phyloP scores from a whole-genome alignment of 2,888 invertebrate species.

The Gasteruption jaculator region DNA sequence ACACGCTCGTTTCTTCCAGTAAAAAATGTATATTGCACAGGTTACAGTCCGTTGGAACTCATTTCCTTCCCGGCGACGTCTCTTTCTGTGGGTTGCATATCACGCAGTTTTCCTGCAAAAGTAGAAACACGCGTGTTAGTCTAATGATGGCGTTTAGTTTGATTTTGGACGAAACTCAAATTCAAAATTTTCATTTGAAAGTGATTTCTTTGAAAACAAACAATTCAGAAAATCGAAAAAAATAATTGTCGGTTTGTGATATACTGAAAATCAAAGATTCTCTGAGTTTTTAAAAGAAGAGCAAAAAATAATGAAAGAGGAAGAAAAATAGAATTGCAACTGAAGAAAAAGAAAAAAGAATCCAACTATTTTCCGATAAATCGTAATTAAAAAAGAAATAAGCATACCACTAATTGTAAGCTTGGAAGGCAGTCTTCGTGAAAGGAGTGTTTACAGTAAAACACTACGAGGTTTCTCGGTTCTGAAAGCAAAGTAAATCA shows the following conservation, averaged over 20 bases:
- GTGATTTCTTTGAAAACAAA: too few relatives aligned
- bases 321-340: slow-evolving; percentile 1
- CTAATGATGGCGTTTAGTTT: too few relatives aligned
- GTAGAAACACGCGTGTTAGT: too few relatives aligned
- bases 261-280: too few relatives aligned
- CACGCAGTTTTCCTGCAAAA: slow-evolving; percentile 56
- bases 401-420: slow-evolving; percentile 42
- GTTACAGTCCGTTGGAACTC: too few relatives aligned
- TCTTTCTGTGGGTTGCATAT: slow-evolving; percentile 54
- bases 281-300: too few relatives aligned
- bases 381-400: background rate
- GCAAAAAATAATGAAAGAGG: background rate
- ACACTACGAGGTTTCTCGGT: slow-evolving; percentile 71
- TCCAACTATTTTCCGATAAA: background rate
- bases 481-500: slow-evolving; percentile 54
- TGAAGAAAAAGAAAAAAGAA: background rate
- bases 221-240: too few relatives aligned
- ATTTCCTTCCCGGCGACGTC: slow-evolving; percentile 32
- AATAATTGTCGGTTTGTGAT: too few relatives aligned
- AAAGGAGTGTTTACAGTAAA: slow-evolving; percentile 86
- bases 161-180: too few relatives aligned
- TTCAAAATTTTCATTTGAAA: too few relatives aligned
- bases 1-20: too few relatives aligned
- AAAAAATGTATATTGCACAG: too few relatives aligned
- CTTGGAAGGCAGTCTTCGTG: slow-evolving; percentile 78